Conservation (phyloP, 2,888 invertebrate species). For the Tolmerus cingulatus region DNA sequence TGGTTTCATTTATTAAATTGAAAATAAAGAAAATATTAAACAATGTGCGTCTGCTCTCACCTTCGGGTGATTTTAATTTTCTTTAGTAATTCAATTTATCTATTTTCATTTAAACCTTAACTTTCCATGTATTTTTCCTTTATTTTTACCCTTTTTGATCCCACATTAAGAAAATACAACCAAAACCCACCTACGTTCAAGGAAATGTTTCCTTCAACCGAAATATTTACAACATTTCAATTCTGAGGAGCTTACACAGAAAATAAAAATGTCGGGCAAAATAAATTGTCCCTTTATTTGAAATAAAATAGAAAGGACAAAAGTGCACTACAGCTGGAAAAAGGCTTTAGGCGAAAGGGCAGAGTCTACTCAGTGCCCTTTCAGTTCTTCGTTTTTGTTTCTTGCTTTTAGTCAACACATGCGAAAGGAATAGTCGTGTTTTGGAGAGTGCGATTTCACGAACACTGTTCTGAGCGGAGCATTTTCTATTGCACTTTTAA, state of each 20-base stretch:
- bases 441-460: not conserved
- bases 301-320: not conserved
- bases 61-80: not conserved
- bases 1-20: constrained; percentile 19
- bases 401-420: not conserved
- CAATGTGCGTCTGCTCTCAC: not conserved
- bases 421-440: not conserved
- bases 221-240: not conserved
- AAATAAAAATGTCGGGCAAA: not conserved
- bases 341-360: not conserved
- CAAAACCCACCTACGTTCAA: not conserved
- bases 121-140: not conserved
- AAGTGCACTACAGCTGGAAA: not conserved
- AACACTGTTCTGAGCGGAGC: too few species aligned
- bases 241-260: not conserved
- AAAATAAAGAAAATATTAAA: constrained; percentile 6
- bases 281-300: not conserved
- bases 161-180: not conserved
- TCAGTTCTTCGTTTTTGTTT: not conserved
- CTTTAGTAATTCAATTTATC: not conserved
- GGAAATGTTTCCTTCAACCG: not conserved
- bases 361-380: not conserved
- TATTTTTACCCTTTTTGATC: not conserved
- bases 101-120: not conserved
- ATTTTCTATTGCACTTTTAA: too few species aligned